Conservation (phyloP, 2,113 vertebrate genomes). For the Myodes glareolus region DNA sequence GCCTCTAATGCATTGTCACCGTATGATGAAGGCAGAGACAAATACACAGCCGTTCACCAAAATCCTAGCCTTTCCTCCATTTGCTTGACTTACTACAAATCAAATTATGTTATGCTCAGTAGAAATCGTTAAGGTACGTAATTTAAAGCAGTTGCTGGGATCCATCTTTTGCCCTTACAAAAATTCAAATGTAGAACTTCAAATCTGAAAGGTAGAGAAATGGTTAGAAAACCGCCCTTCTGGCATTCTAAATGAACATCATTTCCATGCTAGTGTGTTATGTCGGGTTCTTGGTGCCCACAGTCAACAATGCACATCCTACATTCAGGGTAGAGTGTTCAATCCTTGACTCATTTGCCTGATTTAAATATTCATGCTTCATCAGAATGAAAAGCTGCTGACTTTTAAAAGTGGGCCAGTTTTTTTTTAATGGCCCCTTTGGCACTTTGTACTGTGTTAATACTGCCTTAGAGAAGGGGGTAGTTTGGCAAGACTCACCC, state of each 20-base stretch:
- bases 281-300: conserved; percentile 51
- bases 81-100: conserved; percentile 81
- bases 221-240: conserved; percentile 74
- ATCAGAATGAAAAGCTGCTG: conserved; percentile 83
- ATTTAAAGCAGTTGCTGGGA: conserved; percentile 76
- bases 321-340: conserved; percentile 73
- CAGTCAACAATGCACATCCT: conserved; percentile 1
- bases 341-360: conserved; percentile 80
- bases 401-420: conserved; percentile 81
- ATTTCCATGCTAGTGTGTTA: conserved; percentile 67
- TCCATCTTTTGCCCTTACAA: conserved; percentile 70
- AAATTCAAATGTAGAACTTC: conserved; percentile 62
- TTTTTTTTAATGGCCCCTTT: conserved; percentile 80
- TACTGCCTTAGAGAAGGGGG: conserved; percentile 64
- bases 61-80: conserved; percentile 71
- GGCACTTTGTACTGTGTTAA: conserved; percentile 79
- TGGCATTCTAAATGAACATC: conserved; percentile 61
- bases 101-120: conserved; percentile 79
- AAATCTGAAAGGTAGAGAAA: conserved; percentile 63
- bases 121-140: conserved; percentile 79
- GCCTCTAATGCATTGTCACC: conserved; percentile 61
- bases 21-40: conserved; percentile 57
- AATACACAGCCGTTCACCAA: conserved; percentile 71
- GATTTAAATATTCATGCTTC: conserved; percentile 85
- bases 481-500: conserved; percentile 66